Evolutionary conservation across 2,888 invertebrate genomes (phyloP).

Genomic region (Mesopsocus fuscifrons): DNA sequence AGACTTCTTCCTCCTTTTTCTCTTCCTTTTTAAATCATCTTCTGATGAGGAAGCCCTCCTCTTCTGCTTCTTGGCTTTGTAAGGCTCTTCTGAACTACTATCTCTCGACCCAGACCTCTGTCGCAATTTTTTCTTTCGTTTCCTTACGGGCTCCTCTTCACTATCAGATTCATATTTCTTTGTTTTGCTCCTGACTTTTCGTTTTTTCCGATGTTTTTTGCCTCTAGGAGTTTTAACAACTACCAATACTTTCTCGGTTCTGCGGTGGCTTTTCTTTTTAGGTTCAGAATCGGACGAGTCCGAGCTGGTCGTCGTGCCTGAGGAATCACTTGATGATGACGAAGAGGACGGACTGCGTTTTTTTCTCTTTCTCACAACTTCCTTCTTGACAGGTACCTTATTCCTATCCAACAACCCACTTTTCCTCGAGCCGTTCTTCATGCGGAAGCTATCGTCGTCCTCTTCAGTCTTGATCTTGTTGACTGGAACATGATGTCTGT

Average conservation of each 20-base stretch:
- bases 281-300: slow-evolving; percentile 2
- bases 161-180: neutral
- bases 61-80: slow-evolving; percentile 13
- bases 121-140: slow-evolving; percentile 9
- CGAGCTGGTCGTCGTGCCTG: slow-evolving; percentile 2
- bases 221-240: slow-evolving; percentile 11
- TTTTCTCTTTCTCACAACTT: slow-evolving; percentile 17
- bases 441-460: neutral
- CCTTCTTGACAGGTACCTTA: slow-evolving; percentile 15
- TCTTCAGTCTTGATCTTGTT: neutral
- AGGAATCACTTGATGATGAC: slow-evolving; percentile 10
- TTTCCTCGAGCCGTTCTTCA: slow-evolving; percentile 13
- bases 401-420: no score
- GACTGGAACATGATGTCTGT: no score
- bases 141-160: slow-evolving; percentile 6
- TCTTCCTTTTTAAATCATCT: slow-evolving; percentile 11
- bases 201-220: slow-evolving; percentile 12
- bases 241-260: slow-evolving; percentile 9
- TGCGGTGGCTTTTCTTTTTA: slow-evolving; percentile 10
- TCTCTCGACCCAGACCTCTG: slow-evolving; percentile 11
- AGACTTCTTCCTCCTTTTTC: slow-evolving; percentile 10
- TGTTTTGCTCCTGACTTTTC: neutral
- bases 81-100: slow-evolving; percentile 13
- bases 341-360: slow-evolving; percentile 5
- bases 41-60: slow-evolving; percentile 11